A percentile compares a stretch with the other conserved stretches of the same genome.
These are phyloP conservation scores for Cheirogaleus medius DNA, from an alignment of 2,113 vertebrate species.

Conservation along the genomic window DNA sequence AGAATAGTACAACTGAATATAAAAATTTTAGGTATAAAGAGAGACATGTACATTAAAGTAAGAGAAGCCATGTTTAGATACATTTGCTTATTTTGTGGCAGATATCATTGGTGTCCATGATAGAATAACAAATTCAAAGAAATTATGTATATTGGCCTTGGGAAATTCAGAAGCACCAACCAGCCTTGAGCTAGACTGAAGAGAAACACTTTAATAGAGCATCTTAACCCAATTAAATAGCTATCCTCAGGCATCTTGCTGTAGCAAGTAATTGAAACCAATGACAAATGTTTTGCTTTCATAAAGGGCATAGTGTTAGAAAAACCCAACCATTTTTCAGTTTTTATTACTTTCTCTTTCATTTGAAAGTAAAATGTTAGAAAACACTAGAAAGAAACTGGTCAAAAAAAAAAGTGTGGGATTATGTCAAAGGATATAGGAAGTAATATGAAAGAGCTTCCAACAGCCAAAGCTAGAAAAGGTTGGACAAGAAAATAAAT, in stretches of 20 bases:
- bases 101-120: background rate
- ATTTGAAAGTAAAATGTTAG: conserved; percentile 38
- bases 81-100: background rate
- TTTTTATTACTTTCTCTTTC: conserved; percentile 45
- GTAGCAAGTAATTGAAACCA: conserved; percentile 72
- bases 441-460: background rate
- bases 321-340: conserved; percentile 53
- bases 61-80: background rate
- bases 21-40: background rate
- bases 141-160: conserved; percentile 61
- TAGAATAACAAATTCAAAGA: conserved; percentile 25
- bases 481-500: background rate
- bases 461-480: background rate
- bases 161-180: conserved; percentile 46
- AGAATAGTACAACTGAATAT: background rate
- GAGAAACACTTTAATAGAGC: conserved; percentile 58
- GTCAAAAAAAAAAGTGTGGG: background rate
- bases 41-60: background rate
- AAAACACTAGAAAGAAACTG: background rate
- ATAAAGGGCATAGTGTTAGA: conserved; percentile 61
- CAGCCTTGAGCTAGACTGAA: conserved; percentile 56
- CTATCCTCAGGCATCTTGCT: conserved; percentile 57
- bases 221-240: conserved; percentile 76
- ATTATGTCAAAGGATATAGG: background rate
- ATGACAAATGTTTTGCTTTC: conserved; percentile 70